Evolutionary conservation across 2,113 vertebrate species (phyloP), one percentile per base, ranked within the genome.

Genomic region (Pithys albifrons): DNA sequence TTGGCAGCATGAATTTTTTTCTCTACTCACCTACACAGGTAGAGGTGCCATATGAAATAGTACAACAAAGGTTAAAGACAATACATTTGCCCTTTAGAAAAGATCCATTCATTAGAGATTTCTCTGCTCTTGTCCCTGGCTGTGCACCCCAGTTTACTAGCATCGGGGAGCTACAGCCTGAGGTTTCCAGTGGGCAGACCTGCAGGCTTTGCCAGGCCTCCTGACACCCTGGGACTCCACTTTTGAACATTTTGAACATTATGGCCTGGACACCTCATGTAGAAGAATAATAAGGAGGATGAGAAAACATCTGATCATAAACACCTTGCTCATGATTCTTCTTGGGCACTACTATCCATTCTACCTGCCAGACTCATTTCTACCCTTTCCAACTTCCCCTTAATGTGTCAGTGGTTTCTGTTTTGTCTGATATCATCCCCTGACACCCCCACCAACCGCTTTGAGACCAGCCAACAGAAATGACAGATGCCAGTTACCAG

Each of bases 241-340:
- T 58, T 14, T 27, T 39, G 19, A 70, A 61, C 2, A 2, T 66
- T 46, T 76, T 48, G 31, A 51, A 37, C 27, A 27, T 19, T 1
- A 0, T 31, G 8, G 33, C 14, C 70, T 3, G 1, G 39, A 43
- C 18, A 49, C 3, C 6, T 31, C 37, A 31, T 1, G 1, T 46
- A 13, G 8, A 51, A 91, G 58, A 85, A 37, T 77, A 77, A 51
- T 6, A n/a, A 71, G 8, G 35, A 57, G 20, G 14, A 28, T 76
- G 49, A 77, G n/a, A 73, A 85, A 76, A 8, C 6, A 55, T 25
- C 28, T 8, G 2, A 37, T 69, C 35, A 19, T 10, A 69, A 67
- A 23, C 45, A 35, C 29, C n/a, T 84, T 58, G 9, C 25, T 74
- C 9, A 6, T 13, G 14, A 31, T 64, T 13, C 28, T 31, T 72